Evolutionary conservation across 2,888 invertebrate genomes (phyloP), one percentile per base, ranked within the genome.

Genomic region (Pocota personata): DNA sequence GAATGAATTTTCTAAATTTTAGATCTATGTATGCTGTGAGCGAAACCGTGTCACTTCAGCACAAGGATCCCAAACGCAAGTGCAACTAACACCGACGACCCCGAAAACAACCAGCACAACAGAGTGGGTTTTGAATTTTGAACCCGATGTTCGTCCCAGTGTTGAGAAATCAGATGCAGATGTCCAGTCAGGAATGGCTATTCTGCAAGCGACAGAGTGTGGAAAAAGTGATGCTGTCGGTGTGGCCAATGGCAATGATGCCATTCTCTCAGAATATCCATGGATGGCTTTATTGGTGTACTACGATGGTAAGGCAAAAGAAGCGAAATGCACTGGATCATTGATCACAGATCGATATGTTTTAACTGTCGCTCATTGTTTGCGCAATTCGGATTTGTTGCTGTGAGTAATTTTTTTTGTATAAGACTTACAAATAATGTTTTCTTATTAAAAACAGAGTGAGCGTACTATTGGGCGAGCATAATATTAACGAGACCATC

Each of bases 241-340:
- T 88, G 94, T 96, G 71, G n/a, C n/a, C n/a, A n/a, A n/a, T n/a
- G 91, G 94, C 16, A 94, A 94, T 10, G 96, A 93, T 84, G 95
- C 95, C 0, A 90, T 91, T 0, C 89, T 95, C 2, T 94, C 93
- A 66, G 95, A 96, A 89, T 95, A 94, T 92, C 96, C 96, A 0
- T 96, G 96, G 96, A 95, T 96, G 95, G 95, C 94, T 0, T 91
- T 96, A 0, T 89, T 96, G 10, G 93, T 94, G 0, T 96, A 95
- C 88, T 10, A 10, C 1, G 32, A 73, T 24, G 66, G 12, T 30
- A n/a, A n/a, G n/a, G n/a, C n/a, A n/a, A 2, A n/a, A 21, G 14
- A 30, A 57, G 19, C 91, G 48, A 24, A 48, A 16, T 89, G 89
- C 64, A 89, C 88, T 24, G 89, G 89, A 37, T 76, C 89, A 3